Evolutionary conservation across 2,113 vertebrate species (phyloP).

Genomic region (Zeus faber): DNA sequence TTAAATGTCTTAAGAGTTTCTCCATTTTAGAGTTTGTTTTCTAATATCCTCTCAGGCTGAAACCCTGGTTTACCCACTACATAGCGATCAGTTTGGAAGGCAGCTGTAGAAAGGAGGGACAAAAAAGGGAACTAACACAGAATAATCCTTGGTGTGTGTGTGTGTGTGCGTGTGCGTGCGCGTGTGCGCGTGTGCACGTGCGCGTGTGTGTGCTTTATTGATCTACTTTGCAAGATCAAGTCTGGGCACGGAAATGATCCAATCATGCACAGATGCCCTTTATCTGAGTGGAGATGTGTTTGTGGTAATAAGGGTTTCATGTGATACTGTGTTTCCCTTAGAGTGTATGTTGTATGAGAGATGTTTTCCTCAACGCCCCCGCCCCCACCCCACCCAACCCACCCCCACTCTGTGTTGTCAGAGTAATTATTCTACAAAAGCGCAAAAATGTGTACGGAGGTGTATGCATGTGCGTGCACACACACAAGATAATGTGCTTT

Average conservation of each 20-base stretch:
- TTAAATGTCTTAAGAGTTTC: no score
- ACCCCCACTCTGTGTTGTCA: constrained; percentile 29
- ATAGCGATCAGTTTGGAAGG: no score
- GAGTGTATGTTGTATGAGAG: no score
- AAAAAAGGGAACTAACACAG: constrained; percentile 54
- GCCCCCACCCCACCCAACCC: constrained; percentile 19
- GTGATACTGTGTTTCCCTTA: constrained; percentile 21
- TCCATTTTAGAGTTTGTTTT: no score
- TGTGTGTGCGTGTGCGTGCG: constrained; percentile 7
- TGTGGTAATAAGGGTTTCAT: constrained; percentile 27
- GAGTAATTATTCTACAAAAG: constrained; percentile 41
- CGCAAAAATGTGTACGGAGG: constrained; percentile 3
- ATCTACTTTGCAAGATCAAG: constrained; percentile 48
- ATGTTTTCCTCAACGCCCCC: no score
- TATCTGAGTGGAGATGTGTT: constrained; percentile 9
- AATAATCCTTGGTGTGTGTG: constrained; percentile 35
- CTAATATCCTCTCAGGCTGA: no score
- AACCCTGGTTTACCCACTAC: no score
- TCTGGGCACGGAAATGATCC: constrained; percentile 56
- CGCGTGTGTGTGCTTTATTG: constrained; percentile 37
- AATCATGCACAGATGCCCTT: constrained; percentile 43
- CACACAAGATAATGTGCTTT: constrained; percentile 13
- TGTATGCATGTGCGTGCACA: not conserved
- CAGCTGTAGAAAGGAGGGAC: no score
- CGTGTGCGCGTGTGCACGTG: constrained; percentile 8